Evolutionary conservation across 2,888 invertebrate genomes (phyloP).

Genomic region (Tetramorium bicarinatum): DNA sequence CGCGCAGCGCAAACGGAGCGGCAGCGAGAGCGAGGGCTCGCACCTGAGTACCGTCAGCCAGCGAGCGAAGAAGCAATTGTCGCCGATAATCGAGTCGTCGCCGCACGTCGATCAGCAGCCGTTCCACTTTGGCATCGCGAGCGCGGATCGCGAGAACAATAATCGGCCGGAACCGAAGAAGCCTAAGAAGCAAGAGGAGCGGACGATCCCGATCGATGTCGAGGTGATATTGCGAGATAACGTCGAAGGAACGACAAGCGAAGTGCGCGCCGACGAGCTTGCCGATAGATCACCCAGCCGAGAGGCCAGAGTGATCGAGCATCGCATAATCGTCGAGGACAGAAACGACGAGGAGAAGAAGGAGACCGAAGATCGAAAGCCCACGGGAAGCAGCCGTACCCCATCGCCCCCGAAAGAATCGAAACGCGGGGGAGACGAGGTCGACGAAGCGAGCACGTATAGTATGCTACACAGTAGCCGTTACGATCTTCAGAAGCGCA

Average conservation of each 20-base stretch:
- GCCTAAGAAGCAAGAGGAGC: conserved; percentile 70
- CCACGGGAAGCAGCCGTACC: conserved; percentile 44
- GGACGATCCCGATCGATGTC: conserved; percentile 43
- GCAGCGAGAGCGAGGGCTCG: conserved; percentile 88
- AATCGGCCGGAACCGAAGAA: conserved; percentile 75
- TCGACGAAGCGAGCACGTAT: conserved; percentile 64
- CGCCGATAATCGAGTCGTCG: conserved; percentile 93
- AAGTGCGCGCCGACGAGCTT: conserved; percentile 33
- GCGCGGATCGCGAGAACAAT: conserved; percentile 31
- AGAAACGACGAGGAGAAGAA: conserved; percentile 56
- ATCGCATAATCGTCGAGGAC: conserved; percentile 62
- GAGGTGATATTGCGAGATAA: conserved; percentile 51
- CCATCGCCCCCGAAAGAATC: conserved; percentile 66
- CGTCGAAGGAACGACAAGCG: conserved; percentile 43
- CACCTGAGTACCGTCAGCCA: conserved; percentile 86
- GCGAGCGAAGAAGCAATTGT: conserved; percentile 90
- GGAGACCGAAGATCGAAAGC: conserved; percentile 30
- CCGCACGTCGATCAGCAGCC: conserved; percentile 88
- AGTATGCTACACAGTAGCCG: conserved; percentile 84
- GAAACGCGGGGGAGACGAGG: conserved; percentile 62
- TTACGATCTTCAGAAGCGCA: conserved; percentile 80
- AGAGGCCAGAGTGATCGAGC: conserved; percentile 45
- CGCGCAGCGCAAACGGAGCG: conserved; percentile 88
- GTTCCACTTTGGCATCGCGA: conserved; percentile 77
- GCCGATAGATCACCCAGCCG: conserved; percentile 57